Conservation (phyloP, 2,797 vertebrate genomes). For the Clarias pachynema region DNA sequence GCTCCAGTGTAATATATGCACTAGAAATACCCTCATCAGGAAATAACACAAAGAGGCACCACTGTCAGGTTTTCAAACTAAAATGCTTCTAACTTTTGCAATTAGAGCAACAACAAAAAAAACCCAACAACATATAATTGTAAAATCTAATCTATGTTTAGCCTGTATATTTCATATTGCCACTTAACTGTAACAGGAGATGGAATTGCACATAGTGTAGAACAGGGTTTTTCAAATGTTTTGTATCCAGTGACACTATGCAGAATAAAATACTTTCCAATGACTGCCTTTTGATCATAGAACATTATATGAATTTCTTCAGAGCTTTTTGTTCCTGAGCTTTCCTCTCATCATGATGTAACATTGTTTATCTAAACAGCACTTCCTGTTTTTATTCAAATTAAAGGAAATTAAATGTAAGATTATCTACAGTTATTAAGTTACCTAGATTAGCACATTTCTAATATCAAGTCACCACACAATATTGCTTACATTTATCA, state of each 20-base stretch:
- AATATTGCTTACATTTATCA: neutral
- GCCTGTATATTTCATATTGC: neutral
- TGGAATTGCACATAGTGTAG: neutral
- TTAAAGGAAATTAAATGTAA: neutral
- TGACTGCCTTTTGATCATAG: neutral
- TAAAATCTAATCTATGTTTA: neutral
- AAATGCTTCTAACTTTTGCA: neutral
- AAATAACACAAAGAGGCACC: neutral
- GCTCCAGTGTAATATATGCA: slow-evolving; percentile 34
- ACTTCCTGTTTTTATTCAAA: neutral
- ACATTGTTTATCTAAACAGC: too few relatives aligned
- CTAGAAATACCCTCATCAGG: neutral
- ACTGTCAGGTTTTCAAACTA: neutral
- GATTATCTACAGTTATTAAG: neutral
- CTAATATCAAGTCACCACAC: neutral
- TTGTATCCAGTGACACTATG: neutral
- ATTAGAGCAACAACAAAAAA: neutral
- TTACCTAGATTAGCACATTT: neutral
- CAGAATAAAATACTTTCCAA: neutral
- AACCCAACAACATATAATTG: too few relatives aligned
- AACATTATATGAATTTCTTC: neutral
- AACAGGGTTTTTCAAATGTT: neutral
- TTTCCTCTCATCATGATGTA: neutral
- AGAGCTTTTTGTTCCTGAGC: neutral
- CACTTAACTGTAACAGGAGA: neutral